These are phyloP conservation scores for Protodeltote pygarga DNA, from an alignment of 2,888 invertebrate species.

Conservation along the genomic window DNA sequence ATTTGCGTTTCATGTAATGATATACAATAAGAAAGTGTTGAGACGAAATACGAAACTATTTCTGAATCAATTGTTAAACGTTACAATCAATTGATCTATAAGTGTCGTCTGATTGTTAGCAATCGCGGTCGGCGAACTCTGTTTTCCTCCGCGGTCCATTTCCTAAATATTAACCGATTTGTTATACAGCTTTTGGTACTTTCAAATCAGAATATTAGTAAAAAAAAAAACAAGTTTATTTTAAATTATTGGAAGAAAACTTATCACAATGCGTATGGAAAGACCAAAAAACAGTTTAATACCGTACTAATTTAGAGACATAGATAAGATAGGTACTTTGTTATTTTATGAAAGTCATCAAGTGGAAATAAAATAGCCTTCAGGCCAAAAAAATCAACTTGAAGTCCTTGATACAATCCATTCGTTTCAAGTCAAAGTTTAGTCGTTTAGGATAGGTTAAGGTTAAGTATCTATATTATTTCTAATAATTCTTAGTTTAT, in stretches of 20 bases:
- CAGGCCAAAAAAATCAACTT: conserved; percentile 6
- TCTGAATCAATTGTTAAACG: conserved; percentile 50
- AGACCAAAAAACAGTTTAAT: no score
- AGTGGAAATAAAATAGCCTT: no score
- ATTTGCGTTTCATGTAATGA: no score
- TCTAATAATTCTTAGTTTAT: conserved; percentile 8
- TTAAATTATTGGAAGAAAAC: no score
- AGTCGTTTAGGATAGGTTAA: conserved; percentile 29
- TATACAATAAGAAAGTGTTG: conserved; percentile 30
- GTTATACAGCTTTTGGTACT: conserved; percentile 55
- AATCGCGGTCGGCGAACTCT: conserved; percentile 47
- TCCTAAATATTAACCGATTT: conserved; percentile 70
- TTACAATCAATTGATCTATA: conserved; percentile 62
- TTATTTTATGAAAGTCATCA: no score
- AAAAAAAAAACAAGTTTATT: no score
- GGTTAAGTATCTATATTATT: conserved; percentile 18
- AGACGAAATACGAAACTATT: conserved; percentile 14
- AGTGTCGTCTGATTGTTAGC: conserved; percentile 46
- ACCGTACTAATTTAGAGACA: no score
- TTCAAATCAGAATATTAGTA: no score
- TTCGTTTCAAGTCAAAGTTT: conserved; percentile 8
- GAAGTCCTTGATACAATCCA: conserved; percentile 11
- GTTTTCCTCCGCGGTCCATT: conserved; percentile 65
- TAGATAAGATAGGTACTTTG: no score
- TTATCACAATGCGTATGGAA: no score